Base-by-base conservation (phyloP, 2,888 invertebrate genomes). In the Lasioglossum villosulum region DNA sequence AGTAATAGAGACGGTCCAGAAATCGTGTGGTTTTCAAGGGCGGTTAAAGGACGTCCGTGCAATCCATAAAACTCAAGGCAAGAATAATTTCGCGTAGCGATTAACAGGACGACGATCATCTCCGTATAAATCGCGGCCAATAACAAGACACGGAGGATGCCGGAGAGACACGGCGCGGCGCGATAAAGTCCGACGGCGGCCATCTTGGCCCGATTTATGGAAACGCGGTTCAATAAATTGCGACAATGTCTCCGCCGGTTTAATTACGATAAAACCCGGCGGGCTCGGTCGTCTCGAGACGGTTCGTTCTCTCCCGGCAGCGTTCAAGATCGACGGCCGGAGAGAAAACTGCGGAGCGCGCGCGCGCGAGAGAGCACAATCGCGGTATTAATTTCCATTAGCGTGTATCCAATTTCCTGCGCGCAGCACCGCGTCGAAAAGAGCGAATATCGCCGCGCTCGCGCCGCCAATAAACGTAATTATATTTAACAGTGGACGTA, bases 401-500 rank as follows among this genome's bases (percentile, higher is more conserved):
- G 90, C 81, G 90, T 88, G 91, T 91, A 92, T 93, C 90, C 92
- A 93, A 93, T 94, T 93, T 93, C 91, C 90, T 86, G 84, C 75
- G 86, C 70, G 39, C 14, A 75, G 86, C 70, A n/a, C n/a, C 66
- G 88, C 78, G 89, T 86, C 89, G 90, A 93, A 91, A 92, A 87
- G 83, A 87, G 81, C 77, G 86, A 78, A 70, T 56, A 88, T 84
- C 78, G 75, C 70, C 37, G 68, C 39, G 78, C 87, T 81, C 88
- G 86, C 86, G 78, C 79, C 83, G 86, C 87, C 89, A 88, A 92
- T 93, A 91, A 93, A 91, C 91, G 92, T 93, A 93, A 94, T 94
- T 94, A 93, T 93, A 92, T 93, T 94, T 92, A 93, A 94, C 94
- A 85, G 92, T 71, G 88, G 87, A 90, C 90, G 90, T 92, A 91